Conservation (phyloP, 92 coral and sea anemone genomes). For the Porites rus region DNA sequence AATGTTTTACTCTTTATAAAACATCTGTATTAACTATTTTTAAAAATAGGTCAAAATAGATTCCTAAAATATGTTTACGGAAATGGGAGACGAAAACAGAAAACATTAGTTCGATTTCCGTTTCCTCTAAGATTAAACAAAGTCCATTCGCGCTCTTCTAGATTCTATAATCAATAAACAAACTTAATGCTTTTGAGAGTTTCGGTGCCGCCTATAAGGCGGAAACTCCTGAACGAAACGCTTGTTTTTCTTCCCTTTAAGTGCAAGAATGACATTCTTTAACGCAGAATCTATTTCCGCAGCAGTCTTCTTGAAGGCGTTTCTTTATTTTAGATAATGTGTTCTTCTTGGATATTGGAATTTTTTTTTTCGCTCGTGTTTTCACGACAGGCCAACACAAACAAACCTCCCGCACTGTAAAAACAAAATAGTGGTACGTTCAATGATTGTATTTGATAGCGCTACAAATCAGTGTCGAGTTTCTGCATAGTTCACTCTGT, state of each 20-base stretch:
- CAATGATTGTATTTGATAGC: background rate
- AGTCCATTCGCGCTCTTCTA: too few relatives aligned
- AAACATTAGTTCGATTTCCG: background rate
- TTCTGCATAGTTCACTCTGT: background rate
- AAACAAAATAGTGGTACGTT: conserved; percentile 2
- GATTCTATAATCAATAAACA: background rate
- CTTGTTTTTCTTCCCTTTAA: background rate
- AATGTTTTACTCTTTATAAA: too few relatives aligned
- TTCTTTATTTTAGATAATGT: background rate
- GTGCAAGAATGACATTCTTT: background rate
- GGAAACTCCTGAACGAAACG: background rate
- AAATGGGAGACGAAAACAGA: too few relatives aligned
- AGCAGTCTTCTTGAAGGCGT: background rate
- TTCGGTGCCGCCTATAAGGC: background rate
- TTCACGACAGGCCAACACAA: conserved; percentile 9
- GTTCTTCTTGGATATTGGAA: conserved; percentile 6
- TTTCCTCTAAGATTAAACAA: background rate
- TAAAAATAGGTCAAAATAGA: too few relatives aligned
- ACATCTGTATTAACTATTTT: too few relatives aligned
- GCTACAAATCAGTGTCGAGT: background rate
- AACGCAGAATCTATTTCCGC: background rate
- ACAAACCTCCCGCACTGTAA: conserved; percentile 44
- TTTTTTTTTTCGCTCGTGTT: background rate
- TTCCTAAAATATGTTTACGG: too few relatives aligned
- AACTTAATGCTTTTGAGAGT: too few relatives aligned